These are phyloP conservation scores for Ranitomeya variabilis DNA, from an alignment of 2,113 vertebrate species.

Conservation along the genomic window DNA sequence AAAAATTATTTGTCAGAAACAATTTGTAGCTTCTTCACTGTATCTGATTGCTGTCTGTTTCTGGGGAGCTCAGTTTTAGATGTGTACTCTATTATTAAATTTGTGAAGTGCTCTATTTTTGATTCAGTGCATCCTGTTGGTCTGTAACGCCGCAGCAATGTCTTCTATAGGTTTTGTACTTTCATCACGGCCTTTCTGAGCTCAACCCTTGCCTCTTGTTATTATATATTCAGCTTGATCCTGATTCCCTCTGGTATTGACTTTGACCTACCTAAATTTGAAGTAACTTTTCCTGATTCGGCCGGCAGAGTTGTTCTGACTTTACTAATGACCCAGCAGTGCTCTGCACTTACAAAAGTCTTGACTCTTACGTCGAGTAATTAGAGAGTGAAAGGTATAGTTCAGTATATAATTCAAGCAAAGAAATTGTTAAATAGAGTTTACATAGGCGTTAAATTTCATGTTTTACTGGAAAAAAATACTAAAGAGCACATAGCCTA, in stretches of 20 bases:
- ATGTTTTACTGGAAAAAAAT: neutral
- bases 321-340: slow-evolving; percentile 25
- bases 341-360: slow-evolving; percentile 21
- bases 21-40: neutral
- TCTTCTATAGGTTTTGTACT: slow-evolving; percentile 10
- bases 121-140: slow-evolving; percentile 2
- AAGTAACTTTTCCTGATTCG: slow-evolving; percentile 28
- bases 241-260: slow-evolving; percentile 25
- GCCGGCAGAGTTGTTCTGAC: slow-evolving; percentile 37
- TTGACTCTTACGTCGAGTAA: neutral
- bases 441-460: neutral
- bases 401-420: neutral
- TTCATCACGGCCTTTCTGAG: slow-evolving; percentile 8
- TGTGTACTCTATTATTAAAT: slow-evolving; percentile 26
- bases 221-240: slow-evolving; percentile 39
- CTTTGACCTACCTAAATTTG: slow-evolving; percentile 26
- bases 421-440: neutral
- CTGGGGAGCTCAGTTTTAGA: neutral
- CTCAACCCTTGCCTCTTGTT: neutral
- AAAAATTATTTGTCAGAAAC: slow-evolving; percentile 13
- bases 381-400: neutral
- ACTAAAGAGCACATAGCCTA: no score
- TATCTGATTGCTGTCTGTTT: slow-evolving; percentile 1
- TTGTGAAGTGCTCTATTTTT: slow-evolving; percentile 8
- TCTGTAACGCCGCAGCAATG: slow-evolving; percentile 1